Conservation (phyloP, 2,113 vertebrate species). For the Gymnobelideus leadbeateri region DNA sequence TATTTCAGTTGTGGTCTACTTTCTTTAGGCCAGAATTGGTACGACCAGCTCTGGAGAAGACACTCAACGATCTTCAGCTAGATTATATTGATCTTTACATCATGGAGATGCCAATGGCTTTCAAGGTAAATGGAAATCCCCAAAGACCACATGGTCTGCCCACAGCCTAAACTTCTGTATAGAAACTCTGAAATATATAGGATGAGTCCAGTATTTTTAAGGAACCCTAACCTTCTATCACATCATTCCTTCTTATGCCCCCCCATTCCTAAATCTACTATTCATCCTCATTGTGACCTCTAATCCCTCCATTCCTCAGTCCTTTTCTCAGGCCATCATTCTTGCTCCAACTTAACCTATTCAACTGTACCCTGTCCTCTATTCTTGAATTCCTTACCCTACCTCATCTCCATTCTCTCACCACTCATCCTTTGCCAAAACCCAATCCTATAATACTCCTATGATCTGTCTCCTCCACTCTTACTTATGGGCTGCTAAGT, state of each 20-base stretch:
- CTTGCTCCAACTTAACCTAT: neutral
- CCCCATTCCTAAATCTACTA: neutral
- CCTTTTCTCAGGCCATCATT: neutral
- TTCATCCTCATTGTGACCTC: neutral
- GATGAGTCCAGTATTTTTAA: neutral
- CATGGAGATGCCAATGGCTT: constrained; percentile 95
- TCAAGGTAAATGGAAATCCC: constrained; percentile 87
- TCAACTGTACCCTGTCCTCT: neutral
- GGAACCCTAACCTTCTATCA: neutral
- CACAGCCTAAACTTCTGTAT: neutral
- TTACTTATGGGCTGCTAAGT: neutral
- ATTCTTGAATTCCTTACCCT: neutral
- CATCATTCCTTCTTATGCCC: neutral
- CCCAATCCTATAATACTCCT: neutral
- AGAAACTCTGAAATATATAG: neutral
- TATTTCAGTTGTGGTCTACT: constrained; percentile 93
- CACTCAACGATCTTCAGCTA: constrained; percentile 88
- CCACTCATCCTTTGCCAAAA: neutral
- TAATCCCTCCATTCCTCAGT: neutral
- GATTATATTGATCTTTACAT: constrained; percentile 97
- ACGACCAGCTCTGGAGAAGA: constrained; percentile 90
- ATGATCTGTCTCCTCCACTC: neutral
- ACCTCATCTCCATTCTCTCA: neutral
- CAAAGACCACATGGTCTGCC: too few relatives aligned
- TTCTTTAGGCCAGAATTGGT: constrained; percentile 91